Evolutionary conservation across 2,888 invertebrate genomes (phyloP).

Genomic region (Eilema sororculum): DNA sequence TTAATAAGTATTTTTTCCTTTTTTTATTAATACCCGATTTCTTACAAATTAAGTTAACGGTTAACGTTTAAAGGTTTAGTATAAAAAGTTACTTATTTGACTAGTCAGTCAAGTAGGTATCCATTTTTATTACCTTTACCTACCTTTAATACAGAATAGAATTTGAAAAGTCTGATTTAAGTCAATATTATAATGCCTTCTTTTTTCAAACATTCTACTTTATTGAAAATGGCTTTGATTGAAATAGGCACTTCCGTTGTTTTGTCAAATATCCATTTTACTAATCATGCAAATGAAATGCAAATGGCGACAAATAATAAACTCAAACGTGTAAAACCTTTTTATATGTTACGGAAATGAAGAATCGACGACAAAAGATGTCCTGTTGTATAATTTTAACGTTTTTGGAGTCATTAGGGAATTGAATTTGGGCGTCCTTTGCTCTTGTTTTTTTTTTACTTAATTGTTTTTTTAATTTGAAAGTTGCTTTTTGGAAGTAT

Average conservation of each 20-base stretch:
- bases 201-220: constrained; percentile 30
- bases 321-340: constrained; percentile 22
- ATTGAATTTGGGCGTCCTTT: constrained; percentile 11
- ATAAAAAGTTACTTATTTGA: too few species aligned
- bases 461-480: neutral
- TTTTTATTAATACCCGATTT: too few species aligned
- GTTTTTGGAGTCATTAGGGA: constrained; percentile 10
- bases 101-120: too few species aligned
- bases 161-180: neutral
- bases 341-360: constrained; percentile 45
- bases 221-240: constrained; percentile 52
- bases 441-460: neutral
- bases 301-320: constrained; percentile 49
- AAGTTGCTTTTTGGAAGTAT: neutral
- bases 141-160: neutral
- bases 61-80: too few species aligned
- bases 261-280: constrained; percentile 52
- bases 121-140: too few species aligned
- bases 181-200: neutral
- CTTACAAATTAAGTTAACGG: too few species aligned
- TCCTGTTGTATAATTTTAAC: constrained; percentile 22
- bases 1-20: too few species aligned
- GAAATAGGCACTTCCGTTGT: constrained; percentile 54
- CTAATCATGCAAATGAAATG: constrained; percentile 49
- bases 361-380: constrained; percentile 35